A percentile compares a stretch with the other conserved stretches of the same genome.
Conservation (phyloP, 2,888 invertebrate genomes). For the Leptinotarsa haldemani region DNA sequence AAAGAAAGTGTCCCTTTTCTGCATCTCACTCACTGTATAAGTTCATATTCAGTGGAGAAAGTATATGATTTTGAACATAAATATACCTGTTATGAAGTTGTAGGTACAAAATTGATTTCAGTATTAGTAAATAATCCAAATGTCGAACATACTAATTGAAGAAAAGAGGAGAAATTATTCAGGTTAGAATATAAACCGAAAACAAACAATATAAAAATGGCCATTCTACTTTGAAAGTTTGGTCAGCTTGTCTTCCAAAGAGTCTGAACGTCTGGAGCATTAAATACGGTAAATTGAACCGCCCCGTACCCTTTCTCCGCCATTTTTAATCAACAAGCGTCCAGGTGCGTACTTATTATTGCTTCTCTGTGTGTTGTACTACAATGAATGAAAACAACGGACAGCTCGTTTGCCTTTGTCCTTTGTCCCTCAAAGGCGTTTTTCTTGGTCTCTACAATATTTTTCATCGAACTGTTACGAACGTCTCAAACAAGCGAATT, state of each 20-base stretch:
- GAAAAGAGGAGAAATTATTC: no score
- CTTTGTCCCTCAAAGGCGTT: slow-evolving; percentile 49
- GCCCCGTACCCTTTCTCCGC: slow-evolving; percentile 47
- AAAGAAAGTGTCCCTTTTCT: no score
- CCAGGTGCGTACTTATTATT: slow-evolving; percentile 51
- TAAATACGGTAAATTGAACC: slow-evolving; percentile 43
- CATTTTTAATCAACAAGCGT: slow-evolving; percentile 50
- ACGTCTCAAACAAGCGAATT: neutral
- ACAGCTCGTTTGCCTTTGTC: slow-evolving; percentile 50
- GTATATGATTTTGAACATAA: no score
- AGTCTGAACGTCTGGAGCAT: slow-evolving; percentile 19
- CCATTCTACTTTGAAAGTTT: neutral
- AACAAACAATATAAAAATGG: neutral
- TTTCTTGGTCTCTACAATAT: slow-evolving; percentile 34
- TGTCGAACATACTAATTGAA: no score
- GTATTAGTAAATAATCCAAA: no score
- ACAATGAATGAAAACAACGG: slow-evolving; percentile 50
- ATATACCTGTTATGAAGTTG: no score
- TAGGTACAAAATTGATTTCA: no score
- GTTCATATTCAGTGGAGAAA: no score
- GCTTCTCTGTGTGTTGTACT: slow-evolving; percentile 45
- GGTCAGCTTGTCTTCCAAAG: slow-evolving; percentile 11
- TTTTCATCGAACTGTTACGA: slow-evolving; percentile 1
- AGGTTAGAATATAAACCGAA: no score
- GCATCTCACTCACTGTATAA: no score